Evolutionary conservation across 2,888 invertebrate species (phyloP), one percentile per base, ranked within the genome.

Genomic region (Trissoscelio sp.): DNA sequence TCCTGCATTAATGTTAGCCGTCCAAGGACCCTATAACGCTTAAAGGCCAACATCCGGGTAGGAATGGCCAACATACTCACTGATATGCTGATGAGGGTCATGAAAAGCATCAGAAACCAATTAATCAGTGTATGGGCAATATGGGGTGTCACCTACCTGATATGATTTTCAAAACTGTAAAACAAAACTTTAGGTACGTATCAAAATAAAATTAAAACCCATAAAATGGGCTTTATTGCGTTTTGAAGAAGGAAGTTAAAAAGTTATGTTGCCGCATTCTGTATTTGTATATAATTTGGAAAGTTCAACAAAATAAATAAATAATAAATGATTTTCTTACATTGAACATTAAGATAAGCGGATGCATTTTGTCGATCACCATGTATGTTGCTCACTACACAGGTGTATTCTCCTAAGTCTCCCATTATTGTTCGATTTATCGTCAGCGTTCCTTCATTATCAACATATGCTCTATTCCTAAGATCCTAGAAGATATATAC

Each of bases 291-390:
- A n/a, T n/a, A n/a, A n/a, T n/a, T n/a, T n/a, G n/a, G n/a, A n/a
- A n/a, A n/a, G n/a, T n/a, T n/a, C n/a, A n/a, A n/a, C n/a, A n/a
- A n/a, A n/a, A n/a, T n/a, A n/a, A n/a, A n/a, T n/a, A n/a, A n/a
- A n/a, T n/a, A n/a, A n/a, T n/a, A n/a, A n/a, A n/a, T n/a, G n/a
- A n/a, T n/a, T n/a, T n/a, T n/a, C 96, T 95, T 91, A 98, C 98
- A 98, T 92, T 97, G 97, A 82, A 98, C 97, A 91, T 98, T 97
- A 85, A 98, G 94, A 92, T 94, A 97, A 78, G 97, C 98, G 83
- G 94, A 94, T 60, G 97, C 97, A 80, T 94, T 94, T 92, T 97
- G 97, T 81, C 94, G 93, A 86, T 95, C 95, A 11, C 95, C 96
- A 82, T 94, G 94, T 60, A 93, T 93, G 87, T 95, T 96, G 69